These are phyloP conservation scores for Caenorhabditis sinica DNA, from an alignment of 2,888 invertebrate genomes.

Conservation along the genomic window DNA sequence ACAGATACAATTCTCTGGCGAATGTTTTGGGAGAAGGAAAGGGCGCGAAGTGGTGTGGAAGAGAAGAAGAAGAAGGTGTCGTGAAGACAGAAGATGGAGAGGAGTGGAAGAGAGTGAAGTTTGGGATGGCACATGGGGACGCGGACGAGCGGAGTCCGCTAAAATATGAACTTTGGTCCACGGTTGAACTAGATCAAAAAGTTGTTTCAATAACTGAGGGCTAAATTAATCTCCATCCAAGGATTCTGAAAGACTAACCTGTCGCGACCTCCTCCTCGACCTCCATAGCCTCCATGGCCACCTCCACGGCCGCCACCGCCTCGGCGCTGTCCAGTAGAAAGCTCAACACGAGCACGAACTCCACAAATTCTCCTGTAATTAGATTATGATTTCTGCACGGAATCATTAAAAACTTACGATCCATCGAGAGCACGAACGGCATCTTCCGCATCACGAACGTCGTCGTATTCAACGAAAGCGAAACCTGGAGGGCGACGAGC, in stretches of 20 bases:
- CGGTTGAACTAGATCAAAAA: slow-evolving; percentile 5
- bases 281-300: slow-evolving; percentile 68
- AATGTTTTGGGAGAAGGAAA: slow-evolving; percentile 56
- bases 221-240: neutral
- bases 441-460: slow-evolving; percentile 88
- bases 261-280: slow-evolving; percentile 67
- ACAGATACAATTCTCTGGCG: slow-evolving; percentile 43
- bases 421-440: slow-evolving; percentile 85
- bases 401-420: slow-evolving; percentile 86
- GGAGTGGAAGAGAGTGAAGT: slow-evolving; percentile 66
- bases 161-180: slow-evolving; percentile 63
- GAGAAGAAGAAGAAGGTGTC: slow-evolving; percentile 56
- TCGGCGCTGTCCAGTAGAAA: slow-evolving; percentile 84
- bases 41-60: slow-evolving; percentile 56
- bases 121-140: slow-evolving; percentile 66
- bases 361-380: slow-evolving; percentile 84
- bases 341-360: slow-evolving; percentile 84
- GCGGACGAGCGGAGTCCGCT: slow-evolving; percentile 75
- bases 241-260: slow-evolving; percentile 45
- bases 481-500: slow-evolving; percentile 92
- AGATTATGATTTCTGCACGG: neutral
- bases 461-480: slow-evolving; percentile 86
- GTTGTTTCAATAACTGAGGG: neutral
- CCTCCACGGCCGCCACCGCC: slow-evolving; percentile 81
- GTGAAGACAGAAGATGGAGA: slow-evolving; percentile 64